These are phyloP conservation scores for Dorcus parallelipipedus DNA, from an alignment of 2,888 invertebrate species.

Conservation along the genomic window DNA sequence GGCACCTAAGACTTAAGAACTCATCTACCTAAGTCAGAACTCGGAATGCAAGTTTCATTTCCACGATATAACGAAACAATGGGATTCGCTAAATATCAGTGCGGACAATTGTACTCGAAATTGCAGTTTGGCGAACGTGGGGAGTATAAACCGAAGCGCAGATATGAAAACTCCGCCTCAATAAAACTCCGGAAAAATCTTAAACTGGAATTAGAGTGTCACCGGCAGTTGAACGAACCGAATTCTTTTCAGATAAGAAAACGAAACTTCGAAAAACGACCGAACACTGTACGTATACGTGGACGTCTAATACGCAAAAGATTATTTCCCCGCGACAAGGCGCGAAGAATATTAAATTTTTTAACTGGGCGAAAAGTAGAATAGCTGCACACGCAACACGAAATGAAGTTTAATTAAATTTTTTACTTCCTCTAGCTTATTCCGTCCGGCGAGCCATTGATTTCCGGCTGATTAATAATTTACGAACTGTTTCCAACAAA, in stretches of 20 bases:
- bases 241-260: conserved; percentile 37
- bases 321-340: conserved; percentile 19
- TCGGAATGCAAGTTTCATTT: too few species aligned
- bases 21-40: too few species aligned
- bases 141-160: conserved; percentile 16
- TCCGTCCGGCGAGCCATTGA: too few species aligned
- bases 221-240: conserved; percentile 41
- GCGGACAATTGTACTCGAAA: conserved; percentile 16
- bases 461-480: too few species aligned
- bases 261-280: conserved; percentile 24
- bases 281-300: conserved; percentile 13
- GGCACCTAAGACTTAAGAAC: too few species aligned
- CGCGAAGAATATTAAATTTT: conserved; percentile 22
- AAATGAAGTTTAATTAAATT: too few species aligned
- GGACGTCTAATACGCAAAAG: conserved; percentile 25
- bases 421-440: too few species aligned
- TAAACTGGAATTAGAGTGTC: conserved; percentile 45
- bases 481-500: too few species aligned
- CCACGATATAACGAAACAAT: not conserved
- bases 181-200: conserved; percentile 33
- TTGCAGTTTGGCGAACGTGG: conserved; percentile 27
- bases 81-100: too few species aligned
- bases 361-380: conserved; percentile 4
- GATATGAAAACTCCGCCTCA: conserved; percentile 35
- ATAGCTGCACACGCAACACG: not conserved